Conservation (phyloP, 2,888 invertebrate species). For the Lasius platythorax region DNA sequence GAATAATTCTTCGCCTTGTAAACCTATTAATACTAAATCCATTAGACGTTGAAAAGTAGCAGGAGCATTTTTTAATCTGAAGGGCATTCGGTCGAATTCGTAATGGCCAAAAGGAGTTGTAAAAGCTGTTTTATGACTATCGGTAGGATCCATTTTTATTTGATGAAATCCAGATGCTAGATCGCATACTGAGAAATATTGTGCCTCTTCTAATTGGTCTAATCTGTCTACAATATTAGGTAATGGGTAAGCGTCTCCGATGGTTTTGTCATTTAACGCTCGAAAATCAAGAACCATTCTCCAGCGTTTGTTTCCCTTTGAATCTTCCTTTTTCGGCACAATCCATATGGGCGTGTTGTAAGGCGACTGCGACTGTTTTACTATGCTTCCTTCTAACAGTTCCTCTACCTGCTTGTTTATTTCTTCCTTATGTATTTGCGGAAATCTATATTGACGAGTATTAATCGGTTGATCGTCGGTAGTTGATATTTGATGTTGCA, state of each 20-base stretch:
- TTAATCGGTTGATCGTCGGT: not conserved
- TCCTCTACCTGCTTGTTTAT: not conserved
- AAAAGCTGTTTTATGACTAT: not conserved
- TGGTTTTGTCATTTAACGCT: too few species aligned
- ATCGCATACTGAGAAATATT: not conserved
- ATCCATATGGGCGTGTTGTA: too few species aligned
- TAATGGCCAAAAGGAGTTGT: not conserved
- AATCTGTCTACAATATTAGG: not conserved
- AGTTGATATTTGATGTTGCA: not conserved
- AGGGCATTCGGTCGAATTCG: not conserved
- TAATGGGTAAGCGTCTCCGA: too few species aligned
- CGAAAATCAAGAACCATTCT: too few species aligned
- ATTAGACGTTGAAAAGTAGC: not conserved
- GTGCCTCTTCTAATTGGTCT: not conserved
- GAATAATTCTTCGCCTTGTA: not conserved
- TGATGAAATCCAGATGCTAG: not conserved
- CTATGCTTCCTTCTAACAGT: not conserved
- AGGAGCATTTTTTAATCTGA: not conserved
- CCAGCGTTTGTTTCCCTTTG: too few species aligned
- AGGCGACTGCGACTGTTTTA: not conserved
- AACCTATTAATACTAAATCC: not conserved
- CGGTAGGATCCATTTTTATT: not conserved
- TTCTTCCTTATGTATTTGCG: not conserved
- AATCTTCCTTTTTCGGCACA: too few species aligned
- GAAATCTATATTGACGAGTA: not conserved